Percentiles rank a stretch among this genome's conserved stretches.
These are phyloP conservation scores for Epizoanthus rinbou DNA, from an alignment of 92 coral and sea anemone species.

Conservation along the genomic window DNA sequence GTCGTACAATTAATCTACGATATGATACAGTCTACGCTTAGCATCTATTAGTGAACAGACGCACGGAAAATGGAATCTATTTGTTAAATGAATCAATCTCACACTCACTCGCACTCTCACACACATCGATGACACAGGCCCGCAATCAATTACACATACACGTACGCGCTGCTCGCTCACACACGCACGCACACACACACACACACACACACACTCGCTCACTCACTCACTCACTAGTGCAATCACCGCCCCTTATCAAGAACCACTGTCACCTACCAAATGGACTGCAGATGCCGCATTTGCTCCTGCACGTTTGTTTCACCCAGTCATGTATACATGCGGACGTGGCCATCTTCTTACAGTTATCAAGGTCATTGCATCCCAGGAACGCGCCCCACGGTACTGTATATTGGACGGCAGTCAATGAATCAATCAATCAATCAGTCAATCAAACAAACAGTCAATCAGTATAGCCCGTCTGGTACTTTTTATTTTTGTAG, in stretches of 20 bases:
- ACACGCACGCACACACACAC: background rate
- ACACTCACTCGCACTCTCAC: background rate
- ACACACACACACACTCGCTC: background rate
- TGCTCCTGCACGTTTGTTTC: conserved; percentile 70
- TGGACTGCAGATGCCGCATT: conserved; percentile 65
- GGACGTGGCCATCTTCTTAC: conserved; percentile 62
- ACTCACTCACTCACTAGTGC: no score
- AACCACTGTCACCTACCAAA: conserved; percentile 7
- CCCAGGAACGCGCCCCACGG: conserved; percentile 81
- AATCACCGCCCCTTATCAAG: no score
- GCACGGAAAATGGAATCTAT: no score
- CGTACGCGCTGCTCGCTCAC: no score
- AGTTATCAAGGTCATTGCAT: conserved; percentile 68
- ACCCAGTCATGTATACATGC: conserved; percentile 80
- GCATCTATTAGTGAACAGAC: no score
- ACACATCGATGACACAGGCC: background rate
- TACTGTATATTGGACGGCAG: conserved; percentile 41
- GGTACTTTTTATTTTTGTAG: no score
- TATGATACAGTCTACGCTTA: no score
- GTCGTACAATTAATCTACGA: no score
- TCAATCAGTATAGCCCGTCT: no score
- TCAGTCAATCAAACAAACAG: background rate
- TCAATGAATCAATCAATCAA: background rate
- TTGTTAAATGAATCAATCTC: background rate
- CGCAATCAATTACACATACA: no score